Base-by-base conservation (phyloP, 1,140 invertebrate genomes). In the Zaprionus inermis region DNA sequence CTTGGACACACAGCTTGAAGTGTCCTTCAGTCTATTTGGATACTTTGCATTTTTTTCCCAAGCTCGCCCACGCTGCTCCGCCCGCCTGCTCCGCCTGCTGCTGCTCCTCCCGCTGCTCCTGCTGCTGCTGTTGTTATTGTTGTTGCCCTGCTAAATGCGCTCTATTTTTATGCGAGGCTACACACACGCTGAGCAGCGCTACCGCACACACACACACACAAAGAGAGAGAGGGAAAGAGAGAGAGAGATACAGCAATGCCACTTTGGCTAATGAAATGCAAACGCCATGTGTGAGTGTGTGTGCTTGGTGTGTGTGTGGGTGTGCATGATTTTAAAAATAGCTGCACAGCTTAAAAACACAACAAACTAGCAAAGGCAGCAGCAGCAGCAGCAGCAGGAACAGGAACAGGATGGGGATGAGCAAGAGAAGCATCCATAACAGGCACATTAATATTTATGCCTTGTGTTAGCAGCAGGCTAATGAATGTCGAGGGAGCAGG, bases 11-110 rank as follows among this genome's bases (percentile, higher is more conserved):
- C 38, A 16, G 77, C 81, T 86, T 83, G 67, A 76, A 86, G 83
- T 88, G 83, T 89, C 83, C 83, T 86, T 86, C 84, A 88, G 84
- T 88, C 84, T 88, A 88, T 88, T 88, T 88, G 84, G 84, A 89
- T 88, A 88, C 83, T 88, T 88, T 88, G 83, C 83, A 89, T 88
- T 89, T 79, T 28, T 28, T 28, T 28, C 24, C 71, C 74, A 72
- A 56, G 69, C 74, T 72, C 56, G 56, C 46, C 38, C n/a, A 51
- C 30, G 16, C n/a, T 52, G 18, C 3, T 12, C 3, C 24, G 3
- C 24, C 24, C 5, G 24, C 7, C 51, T 64, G n/a, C 14, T 54
- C 7, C 30, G 0, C 10, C 7, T 32, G 30, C 30, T 28, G 16
- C n/a, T 52, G 18, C 1, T 22, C 3, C 3, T 28, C 1, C 24